Base-by-base conservation (phyloP, 2,888 invertebrate species). In the Empis livida region DNA sequence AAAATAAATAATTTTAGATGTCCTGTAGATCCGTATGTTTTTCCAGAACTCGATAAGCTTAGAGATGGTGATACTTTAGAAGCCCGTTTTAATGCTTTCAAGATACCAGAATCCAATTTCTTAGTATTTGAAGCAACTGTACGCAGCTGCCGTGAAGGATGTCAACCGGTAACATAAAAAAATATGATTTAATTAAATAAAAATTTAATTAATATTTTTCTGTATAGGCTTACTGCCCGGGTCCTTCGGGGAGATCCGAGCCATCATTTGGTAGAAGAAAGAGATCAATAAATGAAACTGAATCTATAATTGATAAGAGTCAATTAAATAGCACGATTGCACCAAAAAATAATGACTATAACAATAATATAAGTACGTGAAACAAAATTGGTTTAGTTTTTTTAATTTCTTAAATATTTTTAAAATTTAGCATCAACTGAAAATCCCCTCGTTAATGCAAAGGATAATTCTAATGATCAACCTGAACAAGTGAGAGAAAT, bases 21-120 rank as follows among this genome's bases (percentile, higher is more conserved):
- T 59, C 92, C 92, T 0, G 88, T 92, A 1, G 91, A 92, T 67
- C 84, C 87, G 15, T 90, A 84, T 61, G 91, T 93, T 0, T 93
- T 93, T 73, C 92, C 92, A 0, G 89, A 91, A 61, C 66, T 93
- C 55, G 91, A 91, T 62, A 82, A 87, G 60, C 79, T 89, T 1
- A 77, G 92, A 20, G 88, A 79, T 57, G 85, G 89, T 0, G 90
- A 91, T 61, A 89, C 87, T 5, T 70, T 93, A 45, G 91, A 92
- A 72, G 91, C 92, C 0, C 77, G 90, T 58, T 93, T 93, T 66
- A 91, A 92, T 65, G 92, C 92, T 1, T 93, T 92, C 64, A 93
- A 92, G 70, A 91, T 93, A 54, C 92, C 92, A 0, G 92, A 92
- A 70, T 92, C 92, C 0, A 92, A 92, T 67, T 91, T 91, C 74